Evolutionary conservation across 1,140 invertebrate species (phyloP).

Genomic region (Brachionus paranguensis): DNA sequence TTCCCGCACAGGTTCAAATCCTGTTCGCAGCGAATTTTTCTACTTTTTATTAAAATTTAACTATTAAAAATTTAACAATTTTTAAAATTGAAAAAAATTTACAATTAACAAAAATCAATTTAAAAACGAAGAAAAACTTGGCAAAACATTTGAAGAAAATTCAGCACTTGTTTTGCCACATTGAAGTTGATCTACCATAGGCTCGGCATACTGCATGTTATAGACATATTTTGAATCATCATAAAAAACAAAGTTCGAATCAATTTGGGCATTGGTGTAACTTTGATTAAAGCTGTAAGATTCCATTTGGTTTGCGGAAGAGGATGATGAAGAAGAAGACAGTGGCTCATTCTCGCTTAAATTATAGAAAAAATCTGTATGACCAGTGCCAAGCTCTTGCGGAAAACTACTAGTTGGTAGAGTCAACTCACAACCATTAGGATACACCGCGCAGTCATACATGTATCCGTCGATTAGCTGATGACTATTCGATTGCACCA

Average conservation of each 20-base stretch:
- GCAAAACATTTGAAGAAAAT: background rate
- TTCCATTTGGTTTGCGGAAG: background rate
- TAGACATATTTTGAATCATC: background rate
- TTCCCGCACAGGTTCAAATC: background rate
- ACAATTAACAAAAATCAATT: background rate
- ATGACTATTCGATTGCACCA: background rate
- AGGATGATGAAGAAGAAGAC: background rate
- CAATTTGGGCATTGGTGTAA: background rate
- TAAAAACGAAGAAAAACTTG: slow-evolving; percentile 9
- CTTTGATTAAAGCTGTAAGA: background rate
- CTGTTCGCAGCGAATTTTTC: background rate
- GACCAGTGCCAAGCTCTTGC: background rate
- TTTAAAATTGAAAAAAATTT: slow-evolving; percentile 17
- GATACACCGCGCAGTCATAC: background rate
- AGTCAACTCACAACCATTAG: background rate
- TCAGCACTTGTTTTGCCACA: background rate
- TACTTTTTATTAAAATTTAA: background rate
- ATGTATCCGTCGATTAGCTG: background rate
- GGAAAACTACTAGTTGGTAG: background rate
- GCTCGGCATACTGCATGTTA: background rate
- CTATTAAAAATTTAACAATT: background rate
- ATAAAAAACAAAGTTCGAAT: background rate
- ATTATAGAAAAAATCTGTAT: background rate
- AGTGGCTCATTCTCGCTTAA: background rate
- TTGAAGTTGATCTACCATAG: background rate